phyloP scores from a whole-genome alignment of 2,888 invertebrate species.

The Gibbula magus region DNA sequence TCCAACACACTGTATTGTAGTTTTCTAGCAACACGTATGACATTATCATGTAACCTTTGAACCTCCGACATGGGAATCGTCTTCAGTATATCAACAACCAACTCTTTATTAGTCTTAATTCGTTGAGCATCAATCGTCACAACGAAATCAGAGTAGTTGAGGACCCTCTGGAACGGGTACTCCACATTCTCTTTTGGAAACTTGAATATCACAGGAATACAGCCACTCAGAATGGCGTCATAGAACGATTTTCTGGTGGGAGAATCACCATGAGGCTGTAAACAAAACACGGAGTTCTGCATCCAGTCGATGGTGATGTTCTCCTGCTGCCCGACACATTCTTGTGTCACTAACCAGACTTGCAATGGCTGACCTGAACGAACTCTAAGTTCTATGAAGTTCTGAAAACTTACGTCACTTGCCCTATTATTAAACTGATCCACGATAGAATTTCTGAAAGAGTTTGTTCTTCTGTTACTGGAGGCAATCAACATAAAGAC shows the following conservation, averaged over 20 bases:
- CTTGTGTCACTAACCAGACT: not conserved
- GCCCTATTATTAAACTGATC: constrained; percentile 31
- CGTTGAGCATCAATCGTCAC: not conserved
- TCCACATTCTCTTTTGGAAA: constrained; percentile 28
- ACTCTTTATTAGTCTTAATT: not conserved
- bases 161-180: constrained; percentile 52
- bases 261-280: constrained; percentile 51
- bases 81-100: not conserved
- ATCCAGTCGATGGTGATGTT: constrained; percentile 44
- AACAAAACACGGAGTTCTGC: constrained; percentile 46
- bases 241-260: constrained; percentile 55
- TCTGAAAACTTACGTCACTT: constrained; percentile 29
- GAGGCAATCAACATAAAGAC: constrained; percentile 44
- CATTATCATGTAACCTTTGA: not conserved
- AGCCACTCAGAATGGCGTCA: constrained; percentile 46
- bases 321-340: not conserved
- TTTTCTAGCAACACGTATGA: not conserved
- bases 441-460: constrained; percentile 33
- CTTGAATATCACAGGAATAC: constrained; percentile 46
- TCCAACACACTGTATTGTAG: not conserved
- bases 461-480: constrained; percentile 31
- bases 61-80: not conserved
- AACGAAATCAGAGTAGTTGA: constrained; percentile 33
- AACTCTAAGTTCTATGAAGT: not conserved
- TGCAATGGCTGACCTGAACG: not conserved